Percentiles rank a stretch among this genome's conserved stretches.
These are phyloP conservation scores for Xyrauchen texanus DNA, from an alignment of 2,113 vertebrate genomes.

Conservation along the genomic window DNA sequence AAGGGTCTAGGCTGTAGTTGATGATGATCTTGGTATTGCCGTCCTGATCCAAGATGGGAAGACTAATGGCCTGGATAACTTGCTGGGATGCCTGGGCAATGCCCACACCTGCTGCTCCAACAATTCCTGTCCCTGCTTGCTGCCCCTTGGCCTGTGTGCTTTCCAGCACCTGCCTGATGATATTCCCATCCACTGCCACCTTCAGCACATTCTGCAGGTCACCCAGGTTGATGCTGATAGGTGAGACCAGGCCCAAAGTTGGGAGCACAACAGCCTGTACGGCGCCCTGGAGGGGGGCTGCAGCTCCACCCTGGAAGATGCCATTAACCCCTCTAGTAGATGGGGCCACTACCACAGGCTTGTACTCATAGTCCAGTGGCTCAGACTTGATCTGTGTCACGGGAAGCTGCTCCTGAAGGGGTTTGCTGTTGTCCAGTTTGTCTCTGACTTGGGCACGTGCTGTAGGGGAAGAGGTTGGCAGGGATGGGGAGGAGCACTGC, in stretches of 20 bases:
- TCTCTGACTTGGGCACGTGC: slow-evolving; percentile 86
- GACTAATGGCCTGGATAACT: slow-evolving; percentile 97
- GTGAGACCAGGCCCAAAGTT: slow-evolving; percentile 93
- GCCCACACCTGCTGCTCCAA: too few relatives aligned
- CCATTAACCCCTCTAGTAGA: slow-evolving; percentile 73
- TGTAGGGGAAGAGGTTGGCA: slow-evolving; percentile 83
- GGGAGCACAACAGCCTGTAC: slow-evolving; percentile 97
- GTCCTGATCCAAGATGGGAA: slow-evolving; percentile 96
- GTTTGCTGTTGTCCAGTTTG: slow-evolving; percentile 89
- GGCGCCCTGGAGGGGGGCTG: slow-evolving; percentile 88
- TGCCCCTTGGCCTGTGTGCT: slow-evolving; percentile 90
- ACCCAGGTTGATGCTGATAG: slow-evolving; percentile 97
- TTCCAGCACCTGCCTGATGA: slow-evolving; percentile 94
- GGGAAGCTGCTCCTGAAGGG: slow-evolving; percentile 93
- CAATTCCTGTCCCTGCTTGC: slow-evolving; percentile 79
- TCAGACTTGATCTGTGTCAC: slow-evolving; percentile 98
- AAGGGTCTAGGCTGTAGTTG: slow-evolving; percentile 94
- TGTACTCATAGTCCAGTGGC: slow-evolving; percentile 97
- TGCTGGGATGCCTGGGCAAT: slow-evolving; percentile 67
- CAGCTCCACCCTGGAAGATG: slow-evolving; percentile 84
- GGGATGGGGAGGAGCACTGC: slow-evolving; percentile 85
- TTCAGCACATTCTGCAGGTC: slow-evolving; percentile 97
- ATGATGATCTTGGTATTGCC: slow-evolving; percentile 98
- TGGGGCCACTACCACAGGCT: slow-evolving; percentile 87
- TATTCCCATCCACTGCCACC: slow-evolving; percentile 90